Evolutionary conservation across 2,113 vertebrate genomes (phyloP).

Genomic region (Mungos mungo): DNA sequence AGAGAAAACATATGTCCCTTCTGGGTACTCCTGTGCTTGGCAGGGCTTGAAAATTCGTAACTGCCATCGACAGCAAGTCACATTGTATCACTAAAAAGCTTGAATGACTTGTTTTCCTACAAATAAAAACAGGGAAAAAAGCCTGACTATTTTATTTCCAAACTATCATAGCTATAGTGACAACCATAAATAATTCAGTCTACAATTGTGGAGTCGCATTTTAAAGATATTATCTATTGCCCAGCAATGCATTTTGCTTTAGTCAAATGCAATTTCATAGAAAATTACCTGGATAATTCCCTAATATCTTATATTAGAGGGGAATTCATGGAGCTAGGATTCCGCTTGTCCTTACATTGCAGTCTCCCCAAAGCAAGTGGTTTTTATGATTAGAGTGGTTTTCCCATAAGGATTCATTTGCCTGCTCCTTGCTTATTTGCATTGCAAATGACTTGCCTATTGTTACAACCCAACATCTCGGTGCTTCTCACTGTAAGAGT

Average conservation of each 20-base stretch:
- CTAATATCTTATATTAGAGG: background rate
- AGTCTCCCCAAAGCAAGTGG: constrained; percentile 49
- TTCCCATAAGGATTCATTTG: constrained; percentile 73
- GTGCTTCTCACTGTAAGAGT: constrained; percentile 42
- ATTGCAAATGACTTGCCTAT: constrained; percentile 65
- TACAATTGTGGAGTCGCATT: background rate
- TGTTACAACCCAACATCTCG: constrained; percentile 31
- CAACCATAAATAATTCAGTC: constrained; percentile 67
- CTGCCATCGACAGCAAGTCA: constrained; percentile 61
- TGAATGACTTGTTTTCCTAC: constrained; percentile 76
- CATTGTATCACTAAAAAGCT: constrained; percentile 64
- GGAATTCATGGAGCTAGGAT: background rate
- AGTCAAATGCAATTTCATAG: constrained; percentile 43
- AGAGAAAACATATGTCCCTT: constrained; percentile 80
- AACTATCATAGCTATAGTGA: constrained; percentile 50
- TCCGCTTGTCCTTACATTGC: constrained; percentile 29
- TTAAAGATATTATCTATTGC: constrained; percentile 56
- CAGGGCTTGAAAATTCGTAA: constrained; percentile 65
- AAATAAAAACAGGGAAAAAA: constrained; percentile 69
- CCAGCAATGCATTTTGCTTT: constrained; percentile 46
- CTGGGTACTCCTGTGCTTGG: constrained; percentile 66
- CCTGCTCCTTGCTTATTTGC: constrained; percentile 69
- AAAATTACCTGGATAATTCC: constrained; percentile 56
- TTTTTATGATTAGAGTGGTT: constrained; percentile 64
- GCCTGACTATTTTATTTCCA: constrained; percentile 61